Evolutionary conservation across 2,888 invertebrate species (phyloP).

Genomic region (Agriopis aurantiaria): DNA sequence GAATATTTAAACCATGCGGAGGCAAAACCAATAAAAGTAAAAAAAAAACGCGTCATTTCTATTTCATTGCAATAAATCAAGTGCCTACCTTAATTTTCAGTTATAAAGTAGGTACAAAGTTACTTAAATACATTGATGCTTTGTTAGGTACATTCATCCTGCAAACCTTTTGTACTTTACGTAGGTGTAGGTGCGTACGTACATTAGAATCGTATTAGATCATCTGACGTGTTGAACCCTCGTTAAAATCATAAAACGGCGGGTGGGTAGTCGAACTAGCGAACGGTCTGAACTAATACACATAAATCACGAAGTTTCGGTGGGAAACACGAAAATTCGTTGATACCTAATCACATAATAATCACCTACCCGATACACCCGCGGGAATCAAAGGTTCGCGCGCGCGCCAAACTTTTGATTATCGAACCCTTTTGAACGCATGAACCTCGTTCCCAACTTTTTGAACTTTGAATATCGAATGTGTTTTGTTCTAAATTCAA

Average conservation of each 20-base stretch:
- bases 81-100: too few species aligned
- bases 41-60: too few species aligned
- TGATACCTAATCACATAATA: slow-evolving; percentile 79
- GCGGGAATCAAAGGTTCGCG: slow-evolving; percentile 59
- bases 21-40: too few species aligned
- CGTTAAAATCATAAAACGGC: slow-evolving; percentile 44
- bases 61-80: too few species aligned
- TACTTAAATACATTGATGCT: too few species aligned
- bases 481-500: slow-evolving; percentile 5
- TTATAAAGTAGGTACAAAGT: neutral
- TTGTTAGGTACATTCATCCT: too few species aligned
- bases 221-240: slow-evolving; percentile 46
- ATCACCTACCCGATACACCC: slow-evolving; percentile 72
- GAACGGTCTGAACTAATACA: slow-evolving; percentile 60
- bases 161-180: neutral
- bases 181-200: slow-evolving; percentile 5
- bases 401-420: slow-evolving; percentile 47
- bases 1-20: too few species aligned
- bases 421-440: slow-evolving; percentile 39
- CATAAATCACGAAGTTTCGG: slow-evolving; percentile 82
- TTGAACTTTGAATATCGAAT: slow-evolving; percentile 27
- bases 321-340: slow-evolving; percentile 70
- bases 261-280: slow-evolving; percentile 42
- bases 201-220: slow-evolving; percentile 44
- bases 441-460: slow-evolving; percentile 32